Evolutionary conservation across 2,888 invertebrate species (phyloP).

Genomic region (Dolichomitus sp.): DNA sequence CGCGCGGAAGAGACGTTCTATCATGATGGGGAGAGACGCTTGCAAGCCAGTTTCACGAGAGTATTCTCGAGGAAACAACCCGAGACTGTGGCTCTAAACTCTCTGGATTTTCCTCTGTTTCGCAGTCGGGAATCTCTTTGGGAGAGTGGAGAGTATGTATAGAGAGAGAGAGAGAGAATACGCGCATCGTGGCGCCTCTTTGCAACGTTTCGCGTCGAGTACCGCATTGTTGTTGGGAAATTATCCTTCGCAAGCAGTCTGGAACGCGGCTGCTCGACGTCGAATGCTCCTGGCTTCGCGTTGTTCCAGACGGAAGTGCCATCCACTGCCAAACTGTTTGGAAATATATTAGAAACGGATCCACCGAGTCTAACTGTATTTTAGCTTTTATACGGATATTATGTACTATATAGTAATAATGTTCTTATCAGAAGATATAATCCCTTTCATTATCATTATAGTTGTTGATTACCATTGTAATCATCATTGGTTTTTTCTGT

Average conservation of each 20-base stretch:
- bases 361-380: conserved; percentile 21
- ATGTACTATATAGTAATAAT: not conserved
- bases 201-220: conserved; percentile 66
- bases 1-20: conserved; percentile 53
- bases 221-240: conserved; percentile 65
- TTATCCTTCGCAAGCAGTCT: conserved; percentile 57
- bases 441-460: not conserved
- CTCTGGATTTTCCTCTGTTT: conserved; percentile 53
- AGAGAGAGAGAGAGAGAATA: conserved; percentile 43
- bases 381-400: conserved; percentile 9
- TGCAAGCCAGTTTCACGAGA: conserved; percentile 58
- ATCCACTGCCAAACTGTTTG: conserved; percentile 49
- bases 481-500: conserved; percentile 19
- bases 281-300: conserved; percentile 18
- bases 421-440: not conserved
- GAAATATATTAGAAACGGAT: conserved; percentile 58
- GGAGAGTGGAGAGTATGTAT: conserved; percentile 15
- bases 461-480: not conserved
- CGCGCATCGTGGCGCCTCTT: conserved; percentile 60
- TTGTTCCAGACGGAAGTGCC: conserved; percentile 45
- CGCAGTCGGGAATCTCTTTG: conserved; percentile 54
- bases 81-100: conserved; percentile 64
- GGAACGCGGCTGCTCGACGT: conserved; percentile 30
- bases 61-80: conserved; percentile 61
- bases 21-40: conserved; percentile 49